phyloP scores from a whole-genome alignment of 2,113 vertebrate species.

The Spea bombifrons region DNA sequence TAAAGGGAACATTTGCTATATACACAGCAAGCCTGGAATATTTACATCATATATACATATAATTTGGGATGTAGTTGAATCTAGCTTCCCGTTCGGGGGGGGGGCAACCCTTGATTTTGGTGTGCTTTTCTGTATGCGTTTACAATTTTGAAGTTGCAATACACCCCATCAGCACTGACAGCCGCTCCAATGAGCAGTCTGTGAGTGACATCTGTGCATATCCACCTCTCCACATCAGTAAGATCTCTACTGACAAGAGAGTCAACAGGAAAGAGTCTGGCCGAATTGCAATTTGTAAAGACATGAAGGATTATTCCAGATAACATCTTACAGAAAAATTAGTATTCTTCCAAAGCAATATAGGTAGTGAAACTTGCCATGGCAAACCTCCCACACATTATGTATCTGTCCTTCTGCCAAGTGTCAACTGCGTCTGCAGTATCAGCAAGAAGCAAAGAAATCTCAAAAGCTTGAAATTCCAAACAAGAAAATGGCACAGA shows the following conservation, averaged over 20 bases:
- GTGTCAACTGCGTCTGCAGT: conserved; percentile 23
- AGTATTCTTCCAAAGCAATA: background rate
- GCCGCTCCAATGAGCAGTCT: conserved; percentile 20
- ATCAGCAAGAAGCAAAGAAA: conserved; percentile 1
- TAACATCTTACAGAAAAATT: background rate
- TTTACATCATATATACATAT: too few relatives aligned
- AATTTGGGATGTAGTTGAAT: too few relatives aligned
- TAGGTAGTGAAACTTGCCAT: background rate
- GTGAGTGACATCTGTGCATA: conserved; percentile 52
- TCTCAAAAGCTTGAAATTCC: too few relatives aligned
- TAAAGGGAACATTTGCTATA: too few relatives aligned
- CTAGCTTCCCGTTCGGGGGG: too few relatives aligned
- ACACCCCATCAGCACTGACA: conserved; percentile 3
- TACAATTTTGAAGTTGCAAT: conserved; percentile 4
- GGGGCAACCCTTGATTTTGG: too few relatives aligned
- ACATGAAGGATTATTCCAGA: background rate
- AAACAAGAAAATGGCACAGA: too few relatives aligned
- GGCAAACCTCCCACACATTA: background rate
- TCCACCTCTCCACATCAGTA: background rate
- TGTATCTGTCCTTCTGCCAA: background rate
- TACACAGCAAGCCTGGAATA: too few relatives aligned
- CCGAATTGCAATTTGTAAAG: conserved; percentile 10
- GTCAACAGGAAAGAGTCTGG: conserved; percentile 6
- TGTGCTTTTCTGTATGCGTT: background rate
- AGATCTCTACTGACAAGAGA: conserved; percentile 11